A percentile compares a stretch with the other conserved stretches of the same genome.
phyloP scores from a whole-genome alignment of 2,888 invertebrate genomes.

The Theretra japonica region DNA sequence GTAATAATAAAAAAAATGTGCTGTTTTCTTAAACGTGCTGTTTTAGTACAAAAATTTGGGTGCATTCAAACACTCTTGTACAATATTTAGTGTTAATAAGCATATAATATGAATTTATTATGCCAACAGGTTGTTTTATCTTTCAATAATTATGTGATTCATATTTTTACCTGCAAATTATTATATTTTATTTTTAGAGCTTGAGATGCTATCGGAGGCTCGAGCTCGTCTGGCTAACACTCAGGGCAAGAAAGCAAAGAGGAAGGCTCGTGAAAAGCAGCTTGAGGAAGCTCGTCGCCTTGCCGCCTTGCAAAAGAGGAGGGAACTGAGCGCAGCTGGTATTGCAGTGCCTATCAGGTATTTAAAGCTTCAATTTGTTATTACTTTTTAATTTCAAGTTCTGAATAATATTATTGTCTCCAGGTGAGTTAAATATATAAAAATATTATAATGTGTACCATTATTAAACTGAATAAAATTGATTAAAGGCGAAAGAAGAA shows the following conservation, averaged over 20 bases:
- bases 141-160: neutral
- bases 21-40: too few relatives aligned
- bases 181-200: slow-evolving; percentile 82
- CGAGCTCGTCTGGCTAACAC: slow-evolving; percentile 99
- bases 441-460: too few relatives aligned
- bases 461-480: too few relatives aligned
- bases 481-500: slow-evolving; percentile 87
- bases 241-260: slow-evolving; percentile 96
- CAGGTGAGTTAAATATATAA: too few relatives aligned
- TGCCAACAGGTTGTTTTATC: neutral
- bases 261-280: slow-evolving; percentile 98
- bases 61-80: too few relatives aligned
- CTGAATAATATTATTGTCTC: slow-evolving; percentile 10
- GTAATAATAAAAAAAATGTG: too few relatives aligned
- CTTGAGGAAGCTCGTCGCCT: slow-evolving; percentile 98
- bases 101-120: too few relatives aligned
- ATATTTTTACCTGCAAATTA: neutral
- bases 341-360: slow-evolving; percentile 86
- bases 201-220: slow-evolving; percentile 99
- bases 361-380: neutral
- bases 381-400: neutral
- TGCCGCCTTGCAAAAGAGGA: slow-evolving; percentile 98
- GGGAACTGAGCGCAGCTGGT: slow-evolving; percentile 98
- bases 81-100: too few relatives aligned
- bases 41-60: too few relatives aligned